Percentiles rank a stretch among this genome's conserved stretches.
These are phyloP conservation scores for Hyphantria cunea DNA, from an alignment of 1,140 invertebrate genomes.

Conservation along the genomic window DNA sequence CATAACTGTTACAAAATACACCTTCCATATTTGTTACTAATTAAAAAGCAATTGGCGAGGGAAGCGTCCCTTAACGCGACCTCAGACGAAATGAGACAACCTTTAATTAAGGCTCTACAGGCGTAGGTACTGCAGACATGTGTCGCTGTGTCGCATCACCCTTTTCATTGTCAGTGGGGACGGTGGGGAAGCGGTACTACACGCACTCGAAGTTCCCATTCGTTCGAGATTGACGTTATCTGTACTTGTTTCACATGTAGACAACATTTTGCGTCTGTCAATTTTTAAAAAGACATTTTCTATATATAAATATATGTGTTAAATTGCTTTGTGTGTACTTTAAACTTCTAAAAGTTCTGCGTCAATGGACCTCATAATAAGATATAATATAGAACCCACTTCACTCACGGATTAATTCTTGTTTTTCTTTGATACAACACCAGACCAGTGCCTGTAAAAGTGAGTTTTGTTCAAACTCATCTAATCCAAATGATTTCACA, in stretches of 20 bases:
- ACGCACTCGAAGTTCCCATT: slow-evolving; percentile 18
- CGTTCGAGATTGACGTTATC: not conserved
- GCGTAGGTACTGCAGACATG: slow-evolving; percentile 35
- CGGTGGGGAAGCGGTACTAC: slow-evolving; percentile 39
- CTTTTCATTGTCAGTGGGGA: slow-evolving; percentile 52
- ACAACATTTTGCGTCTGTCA: not conserved
- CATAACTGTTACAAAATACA: slow-evolving; percentile 18
- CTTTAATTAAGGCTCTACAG: slow-evolving; percentile 57
- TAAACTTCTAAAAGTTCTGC: too few relatives aligned
- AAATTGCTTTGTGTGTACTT: too few relatives aligned
- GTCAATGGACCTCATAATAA: too few relatives aligned
- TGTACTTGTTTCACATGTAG: not conserved
- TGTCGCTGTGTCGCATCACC: slow-evolving; percentile 54
- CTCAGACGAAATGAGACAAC: slow-evolving; percentile 49
- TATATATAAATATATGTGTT: too few relatives aligned
- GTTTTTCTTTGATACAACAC: too few relatives aligned
- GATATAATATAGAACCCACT: too few relatives aligned
- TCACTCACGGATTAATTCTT: too few relatives aligned
- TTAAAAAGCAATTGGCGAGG: slow-evolving; percentile 50
- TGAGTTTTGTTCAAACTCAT: too few relatives aligned
- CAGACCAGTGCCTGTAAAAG: too few relatives aligned
- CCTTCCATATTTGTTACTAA: slow-evolving; percentile 46
- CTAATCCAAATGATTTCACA: too few relatives aligned
- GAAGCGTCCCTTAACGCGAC: slow-evolving; percentile 23
- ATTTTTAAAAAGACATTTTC: too few relatives aligned